Base-by-base conservation (phyloP, 2,113 vertebrate genomes). In the Protobothrops mucrosquamatus region DNA sequence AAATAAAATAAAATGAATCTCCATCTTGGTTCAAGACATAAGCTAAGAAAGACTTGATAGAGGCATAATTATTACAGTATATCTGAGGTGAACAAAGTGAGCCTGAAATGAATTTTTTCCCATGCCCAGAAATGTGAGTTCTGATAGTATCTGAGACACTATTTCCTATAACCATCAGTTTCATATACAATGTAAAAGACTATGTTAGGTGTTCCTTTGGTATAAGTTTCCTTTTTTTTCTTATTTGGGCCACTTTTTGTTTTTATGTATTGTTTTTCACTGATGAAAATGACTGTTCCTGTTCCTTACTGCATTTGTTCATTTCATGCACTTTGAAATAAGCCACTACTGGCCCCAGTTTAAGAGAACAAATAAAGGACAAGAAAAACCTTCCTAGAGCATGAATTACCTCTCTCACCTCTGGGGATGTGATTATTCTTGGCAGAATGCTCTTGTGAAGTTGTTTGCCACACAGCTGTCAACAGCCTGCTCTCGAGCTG, bases 321-420 rank as follows among this genome's bases (percentile, higher is more conserved):
- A 8, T 93, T 34, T 92, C 85, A 57, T 57, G 85, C 89, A 92
- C 92, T 92, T 89, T 85, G 57, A 93, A 93, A 95, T 92, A 94
- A 95, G 91, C 81, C 94, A 85, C 1, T 92, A 85, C 90, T 92
- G 51, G 69, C 94, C 93, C 69, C 91, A 93, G 64, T 85, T 90
- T 81, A 93, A 93, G 51, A 61, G 24, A 74, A 91, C 51, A 29
- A 93, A 48, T 55, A 10, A 39, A 91, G 43, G 90, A 86, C 34
- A 92, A 94, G 92, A 43, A 59, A 69, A 89, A 87, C 87, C 89
- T 94, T 94, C 91, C 64, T 92, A 89, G 91, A 92, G 92, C 69
- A 92, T 54, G 85, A 94, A 56, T 74, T 94, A 85, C 92, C 92
- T 92, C 88, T 91, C 74, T 95, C 90, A 94, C 94, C 92, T 96